Conservation (phyloP, 2,797 vertebrate species). For the Myripristis murdjan region DNA sequence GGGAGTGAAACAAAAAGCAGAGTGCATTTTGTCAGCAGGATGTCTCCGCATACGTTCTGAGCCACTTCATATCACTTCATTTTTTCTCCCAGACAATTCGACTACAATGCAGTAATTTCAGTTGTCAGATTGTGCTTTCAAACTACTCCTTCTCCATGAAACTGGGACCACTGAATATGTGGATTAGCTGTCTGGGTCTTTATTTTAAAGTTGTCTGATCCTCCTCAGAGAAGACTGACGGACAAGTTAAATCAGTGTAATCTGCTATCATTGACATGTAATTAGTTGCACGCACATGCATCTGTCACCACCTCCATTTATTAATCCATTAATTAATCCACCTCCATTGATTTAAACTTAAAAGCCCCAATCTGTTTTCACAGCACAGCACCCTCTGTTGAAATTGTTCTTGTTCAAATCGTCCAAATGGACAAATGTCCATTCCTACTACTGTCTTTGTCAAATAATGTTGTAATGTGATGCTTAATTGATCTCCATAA, state of each 20-base stretch:
- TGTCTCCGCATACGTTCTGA: background rate
- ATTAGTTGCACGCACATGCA: constrained; percentile 49
- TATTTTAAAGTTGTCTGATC: constrained; percentile 28
- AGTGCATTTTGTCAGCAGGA: background rate
- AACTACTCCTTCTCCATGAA: background rate
- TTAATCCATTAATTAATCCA: constrained; percentile 13
- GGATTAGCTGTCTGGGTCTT: constrained; percentile 31
- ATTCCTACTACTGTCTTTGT: no score
- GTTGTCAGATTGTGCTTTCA: constrained; percentile 3
- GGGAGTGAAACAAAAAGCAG: no score
- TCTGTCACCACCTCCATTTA: background rate
- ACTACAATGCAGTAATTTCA: background rate
- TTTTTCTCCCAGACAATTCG: constrained; percentile 13
- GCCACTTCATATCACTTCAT: background rate
- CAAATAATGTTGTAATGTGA: no score
- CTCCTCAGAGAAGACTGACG: constrained; percentile 36
- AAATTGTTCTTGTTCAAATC: no score
- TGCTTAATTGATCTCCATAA: no score
- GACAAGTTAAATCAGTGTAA: constrained; percentile 40
- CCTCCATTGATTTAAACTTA: constrained; percentile 1
- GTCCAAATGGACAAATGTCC: no score
- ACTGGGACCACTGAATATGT: background rate
- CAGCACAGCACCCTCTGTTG: no score
- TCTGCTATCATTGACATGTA: constrained; percentile 35
- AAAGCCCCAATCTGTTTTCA: background rate